Evolutionary conservation across 1,140 invertebrate species (phyloP).

Genomic region (Drosophila nigromelanica): DNA sequence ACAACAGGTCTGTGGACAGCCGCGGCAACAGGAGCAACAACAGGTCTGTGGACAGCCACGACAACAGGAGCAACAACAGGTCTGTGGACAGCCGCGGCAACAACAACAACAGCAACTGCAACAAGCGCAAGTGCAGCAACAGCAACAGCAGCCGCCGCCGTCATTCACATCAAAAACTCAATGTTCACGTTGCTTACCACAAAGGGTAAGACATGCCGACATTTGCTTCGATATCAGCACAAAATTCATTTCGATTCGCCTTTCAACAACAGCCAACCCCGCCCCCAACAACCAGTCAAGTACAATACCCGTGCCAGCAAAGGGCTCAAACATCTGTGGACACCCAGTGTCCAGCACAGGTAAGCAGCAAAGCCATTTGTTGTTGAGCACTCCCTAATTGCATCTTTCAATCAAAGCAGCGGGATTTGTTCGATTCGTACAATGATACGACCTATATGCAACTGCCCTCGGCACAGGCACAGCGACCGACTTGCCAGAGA

Average conservation of each 20-base stretch:
- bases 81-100: too few relatives aligned
- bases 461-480: background rate
- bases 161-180: background rate
- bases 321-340: background rate
- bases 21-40: background rate
- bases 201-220: conserved; percentile 14
- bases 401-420: conserved; percentile 7
- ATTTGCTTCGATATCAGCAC: background rate
- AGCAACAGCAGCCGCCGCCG: background rate
- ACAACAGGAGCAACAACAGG: background rate
- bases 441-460: conserved; percentile 35
- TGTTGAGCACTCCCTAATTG: too few relatives aligned
- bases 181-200: conserved; percentile 5
- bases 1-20: background rate
- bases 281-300: background rate
- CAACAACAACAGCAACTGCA: background rate
- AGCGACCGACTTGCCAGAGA: background rate
- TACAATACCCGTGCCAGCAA: background rate
- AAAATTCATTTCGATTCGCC: background rate
- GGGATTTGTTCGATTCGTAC: background rate
- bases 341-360: background rate
- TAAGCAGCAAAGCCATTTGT: background rate
- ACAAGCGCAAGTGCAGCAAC: background rate
- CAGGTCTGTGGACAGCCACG: too few relatives aligned
- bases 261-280: background rate